A percentile compares a stretch with the other conserved stretches of the same genome.
phyloP scores from a whole-genome alignment of 2,113 vertebrate species.

The Corydoras maculifer region DNA sequence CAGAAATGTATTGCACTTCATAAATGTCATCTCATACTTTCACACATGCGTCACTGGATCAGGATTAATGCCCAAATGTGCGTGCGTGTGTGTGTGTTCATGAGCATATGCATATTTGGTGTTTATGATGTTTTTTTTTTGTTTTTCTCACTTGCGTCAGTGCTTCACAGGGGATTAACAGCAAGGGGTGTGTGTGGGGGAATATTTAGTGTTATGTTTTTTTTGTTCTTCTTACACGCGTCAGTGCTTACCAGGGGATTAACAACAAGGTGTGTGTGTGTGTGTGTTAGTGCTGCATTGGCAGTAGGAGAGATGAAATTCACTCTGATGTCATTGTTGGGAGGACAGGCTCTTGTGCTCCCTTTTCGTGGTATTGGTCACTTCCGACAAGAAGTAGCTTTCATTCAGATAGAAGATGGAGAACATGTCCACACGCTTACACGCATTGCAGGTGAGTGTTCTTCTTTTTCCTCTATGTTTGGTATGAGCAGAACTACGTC shows the following conservation, averaged over 20 bases:
- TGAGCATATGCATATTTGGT: not conserved
- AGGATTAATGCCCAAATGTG: not conserved
- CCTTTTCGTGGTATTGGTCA: slow-evolving; percentile 80
- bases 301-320: slow-evolving; percentile 70
- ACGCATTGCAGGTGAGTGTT: slow-evolving; percentile 76
- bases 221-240: slow-evolving; percentile 7
- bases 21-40: not conserved
- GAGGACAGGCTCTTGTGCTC: slow-evolving; percentile 70
- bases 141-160: slow-evolving; percentile 17
- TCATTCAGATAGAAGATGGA: slow-evolving; percentile 74
- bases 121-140: not conserved
- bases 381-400: slow-evolving; percentile 85
- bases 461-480: not conserved
- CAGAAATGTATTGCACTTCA: not conserved
- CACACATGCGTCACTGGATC: not conserved
- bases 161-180: slow-evolving; percentile 17
- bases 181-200: not conserved
- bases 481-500: too few species aligned
- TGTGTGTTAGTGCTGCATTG: slow-evolving; percentile 66
- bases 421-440: slow-evolving; percentile 63
- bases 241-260: slow-evolving; percentile 20
- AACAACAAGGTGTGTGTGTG: not conserved
- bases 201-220: not conserved
- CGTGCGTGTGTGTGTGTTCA: not conserved
- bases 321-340: slow-evolving; percentile 71